Percentiles rank a stretch among this genome's conserved stretches.
These are phyloP conservation scores for Anagrus nilaparvatae DNA, from an alignment of 1,140 invertebrate genomes.

Conservation along the genomic window DNA sequence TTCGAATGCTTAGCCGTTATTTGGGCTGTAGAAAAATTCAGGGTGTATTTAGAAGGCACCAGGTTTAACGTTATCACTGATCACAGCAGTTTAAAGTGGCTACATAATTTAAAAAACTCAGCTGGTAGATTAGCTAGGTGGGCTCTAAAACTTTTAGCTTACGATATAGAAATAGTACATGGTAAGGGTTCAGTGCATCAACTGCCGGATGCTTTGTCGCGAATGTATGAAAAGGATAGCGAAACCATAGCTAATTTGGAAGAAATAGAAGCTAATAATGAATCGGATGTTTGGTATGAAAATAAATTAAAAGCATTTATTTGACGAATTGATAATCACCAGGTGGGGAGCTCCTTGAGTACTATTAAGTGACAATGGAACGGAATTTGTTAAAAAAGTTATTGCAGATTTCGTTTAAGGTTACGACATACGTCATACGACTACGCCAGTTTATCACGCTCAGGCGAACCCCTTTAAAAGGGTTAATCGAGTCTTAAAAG, in stretches of 20 bases:
- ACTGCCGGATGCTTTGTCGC: background rate
- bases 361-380: background rate
- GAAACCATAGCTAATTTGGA: background rate
- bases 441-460: conserved; percentile 16
- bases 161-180: too few relatives aligned
- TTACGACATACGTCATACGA: too few relatives aligned
- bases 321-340: background rate
- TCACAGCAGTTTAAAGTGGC: too few relatives aligned
- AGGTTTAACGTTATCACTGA: too few relatives aligned
- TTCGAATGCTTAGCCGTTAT: too few relatives aligned
- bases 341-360: background rate
- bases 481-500: conserved; percentile 19
- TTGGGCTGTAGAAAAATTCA: too few relatives aligned
- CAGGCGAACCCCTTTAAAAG: conserved; percentile 18
- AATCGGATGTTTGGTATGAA: background rate
- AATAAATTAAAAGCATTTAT: background rate
- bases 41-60: too few relatives aligned
- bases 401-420: background rate
- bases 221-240: background rate
- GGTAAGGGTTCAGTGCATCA: too few relatives aligned
- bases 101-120: too few relatives aligned
- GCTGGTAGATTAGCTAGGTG: too few relatives aligned
- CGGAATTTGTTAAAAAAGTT: background rate
- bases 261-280: conserved; percentile 1
- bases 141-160: too few relatives aligned